These are phyloP conservation scores for Papilio machaon DNA, from an alignment of 1,140 invertebrate genomes.

Conservation along the genomic window DNA sequence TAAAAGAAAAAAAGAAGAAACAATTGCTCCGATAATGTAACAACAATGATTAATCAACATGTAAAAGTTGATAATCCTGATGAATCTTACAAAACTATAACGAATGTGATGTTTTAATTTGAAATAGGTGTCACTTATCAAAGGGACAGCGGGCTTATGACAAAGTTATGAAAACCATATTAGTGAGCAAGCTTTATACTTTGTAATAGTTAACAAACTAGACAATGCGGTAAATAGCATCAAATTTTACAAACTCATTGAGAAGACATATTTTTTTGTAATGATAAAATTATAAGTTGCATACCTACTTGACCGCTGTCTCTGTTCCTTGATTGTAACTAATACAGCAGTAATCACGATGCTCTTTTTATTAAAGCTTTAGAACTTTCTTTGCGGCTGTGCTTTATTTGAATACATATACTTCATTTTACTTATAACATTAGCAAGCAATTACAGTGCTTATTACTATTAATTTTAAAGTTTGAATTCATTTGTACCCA, in stretches of 20 bases:
- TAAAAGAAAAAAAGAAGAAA: not conserved
- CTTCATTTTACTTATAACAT: slow-evolving; percentile 25
- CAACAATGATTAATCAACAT: too few species aligned
- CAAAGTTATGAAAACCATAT: too few species aligned
- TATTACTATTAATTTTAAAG: not conserved
- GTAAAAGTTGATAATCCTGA: too few species aligned
- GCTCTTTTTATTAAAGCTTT: slow-evolving; percentile 67
- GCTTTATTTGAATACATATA: slow-evolving; percentile 38
- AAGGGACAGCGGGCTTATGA: too few species aligned
- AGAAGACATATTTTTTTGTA: not conserved
- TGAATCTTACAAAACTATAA: too few species aligned
- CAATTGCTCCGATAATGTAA: too few species aligned
- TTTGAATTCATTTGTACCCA: not conserved
- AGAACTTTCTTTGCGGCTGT: slow-evolving; percentile 59
- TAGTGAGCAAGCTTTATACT: slow-evolving; percentile 12
- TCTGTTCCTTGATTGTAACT: slow-evolving; percentile 60
- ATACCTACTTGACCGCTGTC: slow-evolving; percentile 43
- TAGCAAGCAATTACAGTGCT: not conserved
- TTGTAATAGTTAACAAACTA: too few species aligned
- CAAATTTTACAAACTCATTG: not conserved
- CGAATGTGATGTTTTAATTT: too few species aligned
- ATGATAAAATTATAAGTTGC: not conserved
- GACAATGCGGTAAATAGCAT: too few species aligned
- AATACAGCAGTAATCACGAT: slow-evolving; percentile 67
- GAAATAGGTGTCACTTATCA: too few species aligned